Conservation (phyloP, 1,140 invertebrate species). For the Dinoponera quadriceps region DNA sequence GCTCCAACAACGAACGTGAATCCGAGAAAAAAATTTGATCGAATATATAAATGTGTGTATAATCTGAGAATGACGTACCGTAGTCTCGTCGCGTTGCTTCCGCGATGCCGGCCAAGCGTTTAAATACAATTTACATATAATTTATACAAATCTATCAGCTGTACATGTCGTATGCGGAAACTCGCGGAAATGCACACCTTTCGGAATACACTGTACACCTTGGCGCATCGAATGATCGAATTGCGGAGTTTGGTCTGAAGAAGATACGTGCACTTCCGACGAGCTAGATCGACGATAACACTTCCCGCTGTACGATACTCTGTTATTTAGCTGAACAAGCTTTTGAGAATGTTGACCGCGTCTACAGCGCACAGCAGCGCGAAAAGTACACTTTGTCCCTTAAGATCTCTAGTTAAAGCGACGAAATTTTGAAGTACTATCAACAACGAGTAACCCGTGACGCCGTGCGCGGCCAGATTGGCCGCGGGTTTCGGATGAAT, state of each 20-base stretch:
- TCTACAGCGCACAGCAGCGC: conserved; percentile 73
- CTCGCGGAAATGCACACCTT: conserved; percentile 30
- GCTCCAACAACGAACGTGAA: no score
- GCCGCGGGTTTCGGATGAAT: conserved; percentile 88
- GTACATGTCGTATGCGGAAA: conserved; percentile 54
- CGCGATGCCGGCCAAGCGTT: conserved; percentile 77
- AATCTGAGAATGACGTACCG: conserved; percentile 33
- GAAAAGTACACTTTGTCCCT: conserved; percentile 68
- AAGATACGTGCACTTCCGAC: conserved; percentile 39
- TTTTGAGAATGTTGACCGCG: conserved; percentile 70
- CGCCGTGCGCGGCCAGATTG: conserved; percentile 77
- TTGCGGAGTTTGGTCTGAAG: conserved; percentile 10
- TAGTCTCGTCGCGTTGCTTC: conserved; percentile 67
- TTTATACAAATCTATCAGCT: conserved; percentile 79
- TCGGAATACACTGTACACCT: conserved; percentile 28
- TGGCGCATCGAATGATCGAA: not conserved
- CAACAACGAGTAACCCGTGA: conserved; percentile 71
- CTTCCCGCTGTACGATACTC: conserved; percentile 29
- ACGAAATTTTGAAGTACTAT: conserved; percentile 73
- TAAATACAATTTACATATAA: conserved; percentile 81
- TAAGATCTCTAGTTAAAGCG: conserved; percentile 73
- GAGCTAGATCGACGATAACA: not conserved
- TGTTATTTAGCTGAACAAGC: conserved; percentile 70
- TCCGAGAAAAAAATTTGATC: no score
- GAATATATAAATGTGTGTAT: not conserved